Conservation (phyloP, 2,113 vertebrate genomes). For the Pachypanchax playfairii region DNA sequence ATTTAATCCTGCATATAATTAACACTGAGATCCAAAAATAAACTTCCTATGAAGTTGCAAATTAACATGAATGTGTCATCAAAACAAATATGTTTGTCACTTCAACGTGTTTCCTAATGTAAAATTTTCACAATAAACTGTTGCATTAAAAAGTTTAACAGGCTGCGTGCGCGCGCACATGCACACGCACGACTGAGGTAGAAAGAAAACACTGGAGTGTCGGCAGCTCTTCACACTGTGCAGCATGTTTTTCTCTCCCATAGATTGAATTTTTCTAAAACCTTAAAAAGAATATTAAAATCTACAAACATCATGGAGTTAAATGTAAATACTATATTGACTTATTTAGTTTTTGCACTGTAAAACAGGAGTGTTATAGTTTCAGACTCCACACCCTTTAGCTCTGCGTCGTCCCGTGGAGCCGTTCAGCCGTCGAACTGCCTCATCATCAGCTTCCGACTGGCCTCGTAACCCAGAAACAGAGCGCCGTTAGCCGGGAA, state of each 20-base stretch:
- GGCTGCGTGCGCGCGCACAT: too few species aligned
- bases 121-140: too few species aligned
- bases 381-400: neutral
- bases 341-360: neutral
- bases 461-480: slow-evolving; percentile 93
- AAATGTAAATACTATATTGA: neutral
- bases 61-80: too few species aligned
- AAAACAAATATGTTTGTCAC: too few species aligned
- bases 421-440: slow-evolving; percentile 73
- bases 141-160: too few species aligned
- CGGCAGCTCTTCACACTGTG: slow-evolving; percentile 1
- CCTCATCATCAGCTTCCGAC: slow-evolving; percentile 92
- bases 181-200: slow-evolving; percentile 52
- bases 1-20: too few species aligned
- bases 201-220: slow-evolving; percentile 31
- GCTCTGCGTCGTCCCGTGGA: too few species aligned
- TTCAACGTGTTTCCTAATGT: too few species aligned
- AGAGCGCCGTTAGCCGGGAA: slow-evolving; percentile 93
- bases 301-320: neutral
- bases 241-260: too few species aligned
- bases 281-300: slow-evolving; percentile 12
- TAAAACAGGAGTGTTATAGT: slow-evolving; percentile 21
- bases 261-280: neutral
- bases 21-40: too few species aligned
- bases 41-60: too few species aligned